Base-by-base conservation (phyloP, 2,888 invertebrate species). In the Uropetala carovei region DNA sequence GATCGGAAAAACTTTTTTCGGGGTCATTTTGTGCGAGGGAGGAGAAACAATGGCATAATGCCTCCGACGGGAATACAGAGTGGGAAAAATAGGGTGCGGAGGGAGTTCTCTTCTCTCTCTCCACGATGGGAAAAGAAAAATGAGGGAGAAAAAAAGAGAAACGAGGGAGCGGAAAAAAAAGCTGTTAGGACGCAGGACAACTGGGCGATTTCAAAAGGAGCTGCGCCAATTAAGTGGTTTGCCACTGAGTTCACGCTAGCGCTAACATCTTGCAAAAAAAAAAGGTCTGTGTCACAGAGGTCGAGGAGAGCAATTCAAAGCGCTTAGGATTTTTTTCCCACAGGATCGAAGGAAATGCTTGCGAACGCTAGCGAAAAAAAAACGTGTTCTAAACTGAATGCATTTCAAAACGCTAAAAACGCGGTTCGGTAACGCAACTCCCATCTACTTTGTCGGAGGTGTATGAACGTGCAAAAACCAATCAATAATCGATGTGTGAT, bases 221-320 rank as follows among this genome's bases (percentile, higher is more conserved):
- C n/a, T 16, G 64, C 64, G 64, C 75, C 75, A 75, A 75, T 75
- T 75, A 75, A 75, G 68, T n/a, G 68, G 68, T n/a, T 68, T 68
- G 68, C 68, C n/a, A 22, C 5, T 68, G 68, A 68, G 75, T 75
- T 75, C 2, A 27, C 10, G 22, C 22, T 22, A 27, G 75, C 22
- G 75, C 75, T 9, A 75, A 75, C 75, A 75, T 22, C 75, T 75
- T 22, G 22, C 75, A 27, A 27, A 75, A 75, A 75, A 27, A 27
- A 75, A 75, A 75, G 75, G 75, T 75, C 75, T 75, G 27, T 75
- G 75, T 27, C 75, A 75, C 75, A 4, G 75, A 75, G 75, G 75
- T 68, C 68, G 68, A n/a, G 68, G n/a, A 68, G 7, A 68, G 27
- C n/a, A 27, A 27, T 75, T 75, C 22, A 75, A 75, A 75, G 27